Conservation (phyloP, 2,888 invertebrate species). For the Orthonevra nobilis region DNA sequence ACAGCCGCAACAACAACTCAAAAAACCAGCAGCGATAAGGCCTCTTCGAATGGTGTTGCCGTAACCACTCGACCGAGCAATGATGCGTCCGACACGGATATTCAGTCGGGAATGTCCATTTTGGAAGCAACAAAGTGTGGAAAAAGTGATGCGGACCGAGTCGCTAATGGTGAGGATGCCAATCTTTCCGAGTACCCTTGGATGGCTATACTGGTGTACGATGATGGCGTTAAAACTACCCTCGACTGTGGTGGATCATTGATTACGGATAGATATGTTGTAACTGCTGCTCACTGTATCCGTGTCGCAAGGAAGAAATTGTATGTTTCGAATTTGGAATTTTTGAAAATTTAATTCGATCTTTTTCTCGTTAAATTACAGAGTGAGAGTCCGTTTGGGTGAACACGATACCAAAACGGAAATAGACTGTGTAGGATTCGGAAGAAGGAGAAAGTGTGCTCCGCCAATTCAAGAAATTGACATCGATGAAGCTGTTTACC, state of each 20-base stretch:
- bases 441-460: constrained; percentile 74
- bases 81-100: neutral
- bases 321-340: constrained; percentile 17
- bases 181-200: constrained; percentile 85
- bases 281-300: constrained; percentile 73
- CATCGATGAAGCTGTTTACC: constrained; percentile 78
- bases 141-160: constrained; percentile 80
- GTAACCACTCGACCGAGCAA: neutral
- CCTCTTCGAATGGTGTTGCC: too few species aligned
- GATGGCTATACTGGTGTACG: constrained; percentile 86
- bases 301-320: constrained; percentile 26
- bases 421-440: constrained; percentile 75
- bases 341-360: neutral
- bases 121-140: constrained; percentile 80
- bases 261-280: constrained; percentile 70
- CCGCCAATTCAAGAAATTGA: constrained; percentile 79
- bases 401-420: constrained; percentile 77
- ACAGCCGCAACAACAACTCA: neutral
- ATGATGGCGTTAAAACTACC: constrained; percentile 58
- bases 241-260: constrained; percentile 75
- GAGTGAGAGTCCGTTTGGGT: constrained; percentile 79
- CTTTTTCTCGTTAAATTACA: constrained; percentile 57
- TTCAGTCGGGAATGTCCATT: constrained; percentile 42
- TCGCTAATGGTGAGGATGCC: constrained; percentile 83
- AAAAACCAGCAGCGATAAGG: neutral